phyloP scores from a whole-genome alignment of 2,797 vertebrate species.

The Poeciliopsis infans region DNA sequence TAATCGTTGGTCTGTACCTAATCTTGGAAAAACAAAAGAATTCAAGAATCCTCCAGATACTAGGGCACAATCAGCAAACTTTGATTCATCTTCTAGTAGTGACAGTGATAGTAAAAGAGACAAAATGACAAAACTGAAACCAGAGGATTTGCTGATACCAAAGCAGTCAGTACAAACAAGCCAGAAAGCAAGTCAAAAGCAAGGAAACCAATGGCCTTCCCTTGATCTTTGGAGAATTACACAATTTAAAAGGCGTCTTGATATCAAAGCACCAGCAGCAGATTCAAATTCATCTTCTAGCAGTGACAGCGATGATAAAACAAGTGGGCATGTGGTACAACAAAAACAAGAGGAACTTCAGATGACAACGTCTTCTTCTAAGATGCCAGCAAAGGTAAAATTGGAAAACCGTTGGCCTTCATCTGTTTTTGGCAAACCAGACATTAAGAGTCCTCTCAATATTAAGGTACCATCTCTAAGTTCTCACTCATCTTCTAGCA shows the following conservation, averaged over 20 bases:
- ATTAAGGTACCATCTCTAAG: slow-evolving; percentile 20
- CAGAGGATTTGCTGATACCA: not conserved
- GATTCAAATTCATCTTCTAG: not conserved
- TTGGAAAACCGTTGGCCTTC: slow-evolving; percentile 22
- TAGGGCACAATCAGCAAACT: not conserved
- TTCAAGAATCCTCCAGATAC: not conserved
- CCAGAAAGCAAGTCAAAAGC: not conserved
- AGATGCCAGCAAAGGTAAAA: not conserved
- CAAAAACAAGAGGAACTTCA: not conserved
- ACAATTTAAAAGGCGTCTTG: slow-evolving; percentile 1
- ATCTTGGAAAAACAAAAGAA: not conserved
- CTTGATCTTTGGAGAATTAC: slow-evolving; percentile 2
- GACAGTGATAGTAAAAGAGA: slow-evolving; percentile 13
- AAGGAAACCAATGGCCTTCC: slow-evolving; percentile 17
- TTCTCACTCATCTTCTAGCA: slow-evolving; percentile 45
- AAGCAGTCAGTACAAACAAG: not conserved
- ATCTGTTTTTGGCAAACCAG: not conserved
- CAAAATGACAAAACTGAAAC: not conserved
- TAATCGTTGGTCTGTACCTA: not conserved
- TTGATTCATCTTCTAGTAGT: not conserved
- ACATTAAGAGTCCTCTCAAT: slow-evolving; percentile 37
- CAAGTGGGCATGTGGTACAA: not conserved
- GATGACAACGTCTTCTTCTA: not conserved
- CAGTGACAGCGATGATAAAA: slow-evolving; percentile 22
- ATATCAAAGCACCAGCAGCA: not conserved